Conservation (phyloP, 2,797 vertebrate genomes). For the Champsocephalus esox region DNA sequence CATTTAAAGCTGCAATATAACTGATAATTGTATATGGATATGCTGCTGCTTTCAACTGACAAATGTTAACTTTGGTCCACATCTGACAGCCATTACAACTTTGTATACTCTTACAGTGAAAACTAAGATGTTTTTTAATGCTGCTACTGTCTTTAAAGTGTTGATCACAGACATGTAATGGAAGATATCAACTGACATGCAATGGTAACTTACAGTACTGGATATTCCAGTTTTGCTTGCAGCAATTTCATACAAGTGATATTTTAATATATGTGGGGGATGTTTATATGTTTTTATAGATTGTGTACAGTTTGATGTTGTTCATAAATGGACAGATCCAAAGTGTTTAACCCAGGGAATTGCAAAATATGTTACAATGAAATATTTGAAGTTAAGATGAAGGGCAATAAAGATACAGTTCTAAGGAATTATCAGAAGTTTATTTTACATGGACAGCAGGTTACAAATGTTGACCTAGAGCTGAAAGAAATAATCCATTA, state of each 20-base stretch:
- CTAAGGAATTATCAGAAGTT: background rate
- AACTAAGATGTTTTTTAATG: constrained; percentile 19
- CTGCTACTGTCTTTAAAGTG: constrained; percentile 38
- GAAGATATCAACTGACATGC: constrained; percentile 11
- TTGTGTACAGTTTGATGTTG: constrained; percentile 4
- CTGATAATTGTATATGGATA: background rate
- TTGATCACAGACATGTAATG: constrained; percentile 24
- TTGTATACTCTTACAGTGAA: constrained; percentile 13
- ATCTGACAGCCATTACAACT: constrained; percentile 1
- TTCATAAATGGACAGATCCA: background rate
- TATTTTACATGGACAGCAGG: background rate
- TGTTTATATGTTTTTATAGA: constrained; percentile 10
- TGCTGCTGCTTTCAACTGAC: constrained; percentile 9
- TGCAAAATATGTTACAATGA: background rate
- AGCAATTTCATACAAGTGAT: constrained; percentile 7
- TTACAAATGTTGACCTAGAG: no score
- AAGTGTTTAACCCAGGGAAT: background rate
- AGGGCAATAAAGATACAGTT: constrained; percentile 7
- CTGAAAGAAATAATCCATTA: no score
- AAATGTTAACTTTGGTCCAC: background rate
- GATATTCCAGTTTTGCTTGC: constrained; percentile 3
- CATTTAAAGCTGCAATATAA: background rate
- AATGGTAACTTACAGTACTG: constrained; percentile 20
- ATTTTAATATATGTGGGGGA: constrained; percentile 22
- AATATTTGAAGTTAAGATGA: background rate